These are phyloP conservation scores for Torymus auratus DNA, from an alignment of 2,888 invertebrate species.

Conservation along the genomic window DNA sequence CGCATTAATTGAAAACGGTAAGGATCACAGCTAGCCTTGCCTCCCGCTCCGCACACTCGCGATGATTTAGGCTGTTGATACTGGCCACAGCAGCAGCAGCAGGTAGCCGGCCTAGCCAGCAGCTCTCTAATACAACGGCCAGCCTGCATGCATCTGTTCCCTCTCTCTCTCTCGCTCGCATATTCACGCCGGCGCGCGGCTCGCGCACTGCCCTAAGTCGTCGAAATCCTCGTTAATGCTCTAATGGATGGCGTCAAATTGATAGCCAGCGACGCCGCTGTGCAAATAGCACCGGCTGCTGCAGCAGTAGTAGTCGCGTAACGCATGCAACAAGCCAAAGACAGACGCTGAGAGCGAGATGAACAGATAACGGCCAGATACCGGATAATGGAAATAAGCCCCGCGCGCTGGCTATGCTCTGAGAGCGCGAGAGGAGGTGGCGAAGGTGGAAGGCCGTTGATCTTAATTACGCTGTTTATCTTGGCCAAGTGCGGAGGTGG, in stretches of 20 bases:
- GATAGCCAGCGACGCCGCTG: conserved; percentile 61
- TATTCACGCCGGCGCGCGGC: conserved; percentile 5
- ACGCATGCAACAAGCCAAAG: conserved; percentile 35
- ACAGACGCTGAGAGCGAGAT: background rate
- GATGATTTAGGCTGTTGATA: conserved; percentile 35
- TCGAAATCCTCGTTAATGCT: conserved; percentile 65
- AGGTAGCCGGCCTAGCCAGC: too few species aligned
- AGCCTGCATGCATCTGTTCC: too few species aligned
- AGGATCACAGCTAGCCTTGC: background rate
- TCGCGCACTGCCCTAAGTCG: conserved; percentile 59
- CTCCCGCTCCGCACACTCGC: background rate
- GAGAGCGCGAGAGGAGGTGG: too few species aligned
- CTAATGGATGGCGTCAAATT: conserved; percentile 70
- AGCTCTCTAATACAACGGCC: too few species aligned
- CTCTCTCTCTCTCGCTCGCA: background rate
- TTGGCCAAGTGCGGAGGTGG: too few species aligned
- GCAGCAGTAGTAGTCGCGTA: background rate
- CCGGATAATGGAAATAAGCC: too few species aligned
- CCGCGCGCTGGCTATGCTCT: too few species aligned
- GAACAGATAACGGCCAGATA: background rate
- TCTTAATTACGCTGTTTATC: too few species aligned
- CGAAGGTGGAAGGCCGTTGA: too few species aligned
- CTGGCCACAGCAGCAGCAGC: background rate
- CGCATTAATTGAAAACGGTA: background rate
- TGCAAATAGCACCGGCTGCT: conserved; percentile 13